Percentiles rank a stretch among this genome's conserved stretches.
Conservation (phyloP, 2,113 vertebrate genomes). For the Paramisgurnus dabryanus region DNA sequence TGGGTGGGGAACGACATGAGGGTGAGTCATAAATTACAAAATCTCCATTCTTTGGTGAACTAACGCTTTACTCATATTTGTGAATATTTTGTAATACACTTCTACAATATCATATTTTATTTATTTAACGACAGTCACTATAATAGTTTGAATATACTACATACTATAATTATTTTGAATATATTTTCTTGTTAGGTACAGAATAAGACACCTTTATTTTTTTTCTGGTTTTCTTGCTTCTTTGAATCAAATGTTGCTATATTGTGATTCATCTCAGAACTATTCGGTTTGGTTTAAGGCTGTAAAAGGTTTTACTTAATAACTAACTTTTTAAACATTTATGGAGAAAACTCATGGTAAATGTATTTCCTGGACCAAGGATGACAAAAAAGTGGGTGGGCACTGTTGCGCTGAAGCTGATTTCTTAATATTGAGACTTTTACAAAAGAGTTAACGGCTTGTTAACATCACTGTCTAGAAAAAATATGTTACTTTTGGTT, state of each 20-base stretch:
- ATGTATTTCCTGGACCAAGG: not conserved
- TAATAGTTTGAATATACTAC: not conserved
- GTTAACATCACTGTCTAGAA: slow-evolving; percentile 40
- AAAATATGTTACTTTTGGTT: slow-evolving; percentile 27
- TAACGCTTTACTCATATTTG: not conserved
- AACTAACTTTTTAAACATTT: too few species aligned
- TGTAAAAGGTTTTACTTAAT: too few species aligned
- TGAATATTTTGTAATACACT: not conserved
- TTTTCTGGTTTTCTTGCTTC: not conserved
- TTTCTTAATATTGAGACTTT: slow-evolving; percentile 20
- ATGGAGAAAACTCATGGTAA: not conserved
- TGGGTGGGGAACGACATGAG: too few species aligned
- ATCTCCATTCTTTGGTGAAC: too few species aligned
- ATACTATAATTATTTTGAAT: too few species aligned
- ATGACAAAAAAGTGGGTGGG: not conserved
- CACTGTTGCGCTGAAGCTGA: not conserved
- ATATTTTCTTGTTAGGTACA: too few species aligned
- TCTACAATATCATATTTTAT: not conserved
- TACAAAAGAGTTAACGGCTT: slow-evolving; percentile 36
- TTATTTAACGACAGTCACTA: not conserved
- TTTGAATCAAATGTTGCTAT: not conserved
- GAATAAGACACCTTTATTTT: not conserved
- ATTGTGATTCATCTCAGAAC: too few species aligned
- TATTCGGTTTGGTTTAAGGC: too few species aligned
- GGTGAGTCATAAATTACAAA: too few species aligned